phyloP scores from a whole-genome alignment of 2,888 invertebrate species.

The Xestoiulus laeticollis region DNA sequence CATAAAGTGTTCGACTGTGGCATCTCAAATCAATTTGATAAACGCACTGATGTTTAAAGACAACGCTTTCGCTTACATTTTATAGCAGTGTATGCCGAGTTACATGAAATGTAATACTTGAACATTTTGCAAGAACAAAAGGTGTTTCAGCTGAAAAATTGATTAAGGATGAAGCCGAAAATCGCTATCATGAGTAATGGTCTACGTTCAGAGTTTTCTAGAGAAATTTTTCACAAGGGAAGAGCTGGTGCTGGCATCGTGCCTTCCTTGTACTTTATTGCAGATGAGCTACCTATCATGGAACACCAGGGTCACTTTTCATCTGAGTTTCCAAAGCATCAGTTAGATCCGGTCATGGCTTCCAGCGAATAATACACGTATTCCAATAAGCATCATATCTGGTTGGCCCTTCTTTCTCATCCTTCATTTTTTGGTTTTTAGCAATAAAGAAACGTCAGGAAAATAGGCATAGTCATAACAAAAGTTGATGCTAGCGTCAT shows the following conservation, averaged over 20 bases:
- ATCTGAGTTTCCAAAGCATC: neutral
- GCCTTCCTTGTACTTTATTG: too few species aligned
- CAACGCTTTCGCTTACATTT: too few species aligned
- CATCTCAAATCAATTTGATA: too few species aligned
- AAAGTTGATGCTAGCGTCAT: neutral
- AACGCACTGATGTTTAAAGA: too few species aligned
- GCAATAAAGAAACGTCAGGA: neutral
- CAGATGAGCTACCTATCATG: neutral
- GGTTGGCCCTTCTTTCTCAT: slow-evolving; percentile 12
- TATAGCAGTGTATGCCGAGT: too few species aligned
- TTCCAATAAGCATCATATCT: slow-evolving; percentile 19
- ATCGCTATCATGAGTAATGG: neutral
- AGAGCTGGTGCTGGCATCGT: neutral
- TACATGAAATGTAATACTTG: too few species aligned
- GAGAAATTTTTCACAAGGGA: neutral
- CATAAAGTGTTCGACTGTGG: too few species aligned
- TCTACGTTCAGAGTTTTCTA: neutral
- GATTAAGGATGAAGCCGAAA: too few species aligned
- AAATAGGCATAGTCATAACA: slow-evolving; percentile 1
- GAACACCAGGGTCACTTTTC: neutral
- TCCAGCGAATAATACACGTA: neutral
- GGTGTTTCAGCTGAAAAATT: too few species aligned
- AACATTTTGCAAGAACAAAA: too few species aligned
- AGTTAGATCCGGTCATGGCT: neutral
- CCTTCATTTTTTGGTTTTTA: slow-evolving; percentile 19